Evolutionary conservation across 2,797 vertebrate genomes (phyloP), one percentile per base, ranked within the genome.

Genomic region (Odontamblyopus rebecca): DNA sequence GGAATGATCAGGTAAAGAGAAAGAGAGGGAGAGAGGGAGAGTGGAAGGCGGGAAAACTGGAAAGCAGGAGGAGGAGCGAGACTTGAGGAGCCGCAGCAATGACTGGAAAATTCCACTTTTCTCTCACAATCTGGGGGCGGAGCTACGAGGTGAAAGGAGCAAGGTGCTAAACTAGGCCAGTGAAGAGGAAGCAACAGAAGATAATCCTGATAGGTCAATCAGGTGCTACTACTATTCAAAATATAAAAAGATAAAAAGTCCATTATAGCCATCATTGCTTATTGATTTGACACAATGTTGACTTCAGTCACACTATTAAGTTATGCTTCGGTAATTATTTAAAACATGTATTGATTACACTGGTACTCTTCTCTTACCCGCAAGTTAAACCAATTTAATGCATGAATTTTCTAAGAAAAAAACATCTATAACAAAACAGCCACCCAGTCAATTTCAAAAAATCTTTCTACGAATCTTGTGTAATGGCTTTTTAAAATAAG

Each of bases 91-190:
- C 81, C 88, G 83, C 48, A 71, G 82, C 86, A 88, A 90, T 90
- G 86, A 92, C 90, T 94, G 94, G 94, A 94, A 95, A 94, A 94
- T 94, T 94, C 93, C 93, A 94, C 90, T 91, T 92, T 88, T 88
- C 79, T 77, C 82, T 85, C 79, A 84, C 82, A 85, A 78, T 72
- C 68, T 81, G 82, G 74, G 77, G 91, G 91, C 67, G 91, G 89
- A 86, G 87, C 85, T 69, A 74, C 67, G 84, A 89, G 86, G 82
- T 89, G 85, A 85, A 89, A 77, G 77, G 83, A 86, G 87, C 80
- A 86, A 89, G 83, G 73, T 83, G 76, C 71, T 9, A 56, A 70
- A 70, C 26, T 74, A 23, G 44, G 69, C 30, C 35, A n/a, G 38
- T 30, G 29, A 71, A 32, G 54, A 77, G 54, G 44, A 68, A 70